Base-by-base conservation (phyloP, 1,140 invertebrate genomes). In the Drosophila carrolli region DNA sequence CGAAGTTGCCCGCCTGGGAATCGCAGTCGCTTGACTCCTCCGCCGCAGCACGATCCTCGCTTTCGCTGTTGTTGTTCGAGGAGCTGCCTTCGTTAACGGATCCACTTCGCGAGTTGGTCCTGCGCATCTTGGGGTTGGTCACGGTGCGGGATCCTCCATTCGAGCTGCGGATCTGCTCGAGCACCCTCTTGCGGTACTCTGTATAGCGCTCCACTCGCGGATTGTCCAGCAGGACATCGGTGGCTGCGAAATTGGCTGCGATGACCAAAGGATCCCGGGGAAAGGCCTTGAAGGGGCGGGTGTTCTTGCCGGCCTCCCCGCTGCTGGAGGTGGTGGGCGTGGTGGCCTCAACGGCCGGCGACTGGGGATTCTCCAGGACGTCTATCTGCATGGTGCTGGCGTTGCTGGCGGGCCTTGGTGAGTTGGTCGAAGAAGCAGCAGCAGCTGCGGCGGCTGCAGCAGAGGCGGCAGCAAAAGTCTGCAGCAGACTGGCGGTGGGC, bases 221-320 rank as follows among this genome's bases (percentile, higher is more conserved):
- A 62, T 93, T 93, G 63, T 94, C 93, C 5, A 93, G 90, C 7
- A 94, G 70, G 1, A 93, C 68, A 74, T 94, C 93, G 8, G 91
- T 86, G 8, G 93, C 82, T 0, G 92, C 90, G 43, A 93, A 91
- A 4, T 93, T 93, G 0, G 94, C 90, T 0, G 94, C 93, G 5
- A 96, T 93, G 0, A 93, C 92, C 0, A 96, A 72, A 0, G 95
- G 95, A 83, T 96, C 95, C 60, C 95, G 95, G 0, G 95, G 95
- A 75, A 96, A 96, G 0, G 95, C 95, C 91, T 96, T 95, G 80
- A 96, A 96, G 2, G 94, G 96, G 35, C 95, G 93, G 0, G 94
- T 92, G 7, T 47, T 78, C 55, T 91, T 91, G 10, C 48, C 38
- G 0, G 41, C 29, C 19, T 86, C 81, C 6, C 46, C 43, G 35